Evolutionary conservation across 2,113 vertebrate species (phyloP), one percentile per base, ranked within the genome.

Genomic region (Saccopteryx leptura): DNA sequence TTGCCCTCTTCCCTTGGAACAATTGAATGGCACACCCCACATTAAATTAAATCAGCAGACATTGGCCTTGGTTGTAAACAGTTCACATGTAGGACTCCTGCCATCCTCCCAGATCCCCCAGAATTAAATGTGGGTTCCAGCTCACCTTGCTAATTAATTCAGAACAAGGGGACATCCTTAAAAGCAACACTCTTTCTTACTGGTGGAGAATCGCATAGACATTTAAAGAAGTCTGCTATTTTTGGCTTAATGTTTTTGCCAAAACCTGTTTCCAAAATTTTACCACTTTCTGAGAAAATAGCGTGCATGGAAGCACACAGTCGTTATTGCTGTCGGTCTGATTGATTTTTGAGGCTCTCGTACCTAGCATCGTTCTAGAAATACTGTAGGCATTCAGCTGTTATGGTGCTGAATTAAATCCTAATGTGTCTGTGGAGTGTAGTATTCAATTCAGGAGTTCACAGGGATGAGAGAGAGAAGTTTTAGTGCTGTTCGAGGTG

Each of bases 91-190:
- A 65, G 58, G 95, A 58, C 39, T 63, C 52, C 50, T 93, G 60
- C 96, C 89, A 33, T 82, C 84, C 95, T 96, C 69, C 91, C 91
- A 97, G 81, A 78, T 93, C 58, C 56, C 81, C 78, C 56, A 74
- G 87, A 95, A 69, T 88, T 72, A 93, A 33, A n/a, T 58, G 58
- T 90, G 81, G 63, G 91, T 95, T 97, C 88, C 93, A 95, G 65
- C 19, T 96, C 88, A 96, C 80, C 91, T 96, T 87, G 50, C 87
- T 96, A 95, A 95, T 96, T 86, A 65, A 89, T 95, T 93, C 54
- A 78, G 79, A 91, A 88, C 13, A 82, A 65, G 61, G 72, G 85
- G 84, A 50, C 65, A 23, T 82, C 89, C 68, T 86, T 46, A 24
- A 94, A 96, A 91, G 52, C 65, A 21, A 18, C 58, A n/a, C 21